Percentiles rank a stretch among this genome's conserved stretches.
Evolutionary conservation across 1,140 invertebrate genomes (phyloP).

Genomic region (Odontomachus brunneus): DNA sequence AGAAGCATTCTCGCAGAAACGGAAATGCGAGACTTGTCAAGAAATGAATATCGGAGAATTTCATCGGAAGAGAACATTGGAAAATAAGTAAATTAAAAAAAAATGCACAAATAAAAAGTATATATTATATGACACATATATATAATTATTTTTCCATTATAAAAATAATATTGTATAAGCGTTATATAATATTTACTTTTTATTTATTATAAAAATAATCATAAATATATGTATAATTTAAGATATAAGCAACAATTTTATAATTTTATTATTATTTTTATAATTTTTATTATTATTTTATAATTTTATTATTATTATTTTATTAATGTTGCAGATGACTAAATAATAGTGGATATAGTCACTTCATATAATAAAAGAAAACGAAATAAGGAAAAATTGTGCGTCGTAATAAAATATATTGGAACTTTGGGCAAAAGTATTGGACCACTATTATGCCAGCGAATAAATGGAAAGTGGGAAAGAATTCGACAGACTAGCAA

Average conservation of each 20-base stretch:
- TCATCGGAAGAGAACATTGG: too few relatives aligned
- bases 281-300: too few relatives aligned
- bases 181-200: too few relatives aligned
- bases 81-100: slow-evolving; percentile 2
- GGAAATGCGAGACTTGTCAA: neutral
- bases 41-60: neutral
- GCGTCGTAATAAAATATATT: neutral
- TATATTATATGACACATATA: neutral
- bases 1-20: neutral
- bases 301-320: slow-evolving; percentile 7
- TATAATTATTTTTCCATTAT: too few relatives aligned
- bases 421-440: neutral
- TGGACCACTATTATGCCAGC: neutral
- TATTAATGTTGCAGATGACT: neutral
- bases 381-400: neutral
- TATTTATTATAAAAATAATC: too few relatives aligned
- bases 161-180: too few relatives aligned
- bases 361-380: neutral
- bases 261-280: too few relatives aligned
- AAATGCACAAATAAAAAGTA: neutral
- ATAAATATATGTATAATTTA: too few relatives aligned
- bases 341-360: neutral
- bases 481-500: neutral
- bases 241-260: too few relatives aligned
- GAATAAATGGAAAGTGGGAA: neutral